Base-by-base conservation (phyloP, 2,113 vertebrate genomes). In the Tenrec ecaudatus region DNA sequence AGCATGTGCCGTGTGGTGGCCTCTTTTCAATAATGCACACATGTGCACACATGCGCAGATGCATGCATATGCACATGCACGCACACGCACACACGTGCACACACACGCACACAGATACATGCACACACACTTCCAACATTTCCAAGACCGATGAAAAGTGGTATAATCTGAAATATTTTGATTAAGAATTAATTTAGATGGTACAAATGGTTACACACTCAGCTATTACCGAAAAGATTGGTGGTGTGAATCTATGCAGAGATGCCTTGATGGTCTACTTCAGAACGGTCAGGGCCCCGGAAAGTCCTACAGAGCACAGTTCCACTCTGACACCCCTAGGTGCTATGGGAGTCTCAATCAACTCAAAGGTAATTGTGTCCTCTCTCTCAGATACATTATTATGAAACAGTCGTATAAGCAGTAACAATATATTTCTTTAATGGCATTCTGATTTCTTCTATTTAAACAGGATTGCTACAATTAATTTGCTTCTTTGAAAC, bases 331-430 rank as follows among this genome's bases (percentile, higher is more conserved):
- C 68, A n/a, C 68, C 33, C n/a, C 19, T 71, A 1, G 69, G 66
- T 8, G 27, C 31, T 71, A 31, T 16, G 16, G 3, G 16, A 20
- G 4, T 71, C 17, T 2, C 12, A 33, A 71, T 20, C 68, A 71
- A 17, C 68, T n/a, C 31, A n/a, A 71, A 19, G n/a, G 16, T 11
- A 71, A 69, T 17, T 16, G 2, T 15, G 2, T 16, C 3, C 47
- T 53, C 47, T 53, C 47, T 53, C 47, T 53, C 47, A 53, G 2
- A 53, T 53, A 53, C 12, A 10, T 53, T 53, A 71, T 71, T 71
- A 71, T 17, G 23, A 97, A 92, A 62, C 9, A 84, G 58, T 66
- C 85, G 33, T 25, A 68, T 6, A 38, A 82, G 1, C 92, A 66
- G 22, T n/a, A 71, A 86, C 0, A 2, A 36, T n/a, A 27, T 23